phyloP scores from a whole-genome alignment of 2,797 vertebrate genomes.

The Scyliorhinus canicula region DNA sequence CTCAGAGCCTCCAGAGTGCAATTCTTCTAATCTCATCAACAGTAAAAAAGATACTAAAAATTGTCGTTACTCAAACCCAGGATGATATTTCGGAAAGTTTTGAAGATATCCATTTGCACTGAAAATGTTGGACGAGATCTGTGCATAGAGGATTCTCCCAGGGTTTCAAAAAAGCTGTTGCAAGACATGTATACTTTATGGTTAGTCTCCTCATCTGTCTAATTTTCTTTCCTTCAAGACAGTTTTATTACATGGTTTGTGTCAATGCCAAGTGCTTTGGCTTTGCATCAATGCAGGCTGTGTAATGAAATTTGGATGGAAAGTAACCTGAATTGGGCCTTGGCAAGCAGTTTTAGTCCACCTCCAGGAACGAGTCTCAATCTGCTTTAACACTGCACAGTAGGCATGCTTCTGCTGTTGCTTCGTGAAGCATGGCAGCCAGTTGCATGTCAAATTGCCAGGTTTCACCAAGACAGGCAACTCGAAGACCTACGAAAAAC shows the following conservation, averaged over 20 bases:
- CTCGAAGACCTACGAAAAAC: not conserved
- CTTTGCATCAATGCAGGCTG: not conserved
- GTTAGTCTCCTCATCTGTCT: conserved; percentile 6
- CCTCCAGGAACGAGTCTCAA: not conserved
- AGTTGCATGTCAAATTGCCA: not conserved
- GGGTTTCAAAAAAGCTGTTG: not conserved
- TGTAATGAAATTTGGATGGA: not conserved
- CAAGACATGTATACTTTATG: conserved; percentile 1
- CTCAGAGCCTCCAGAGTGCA: not conserved
- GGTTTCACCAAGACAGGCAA: not conserved
- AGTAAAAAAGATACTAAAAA: not conserved
- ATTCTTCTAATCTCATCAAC: not conserved
- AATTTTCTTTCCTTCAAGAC: conserved; percentile 9
- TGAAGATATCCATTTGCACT: not conserved
- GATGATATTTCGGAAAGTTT: not conserved
- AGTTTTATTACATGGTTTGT: conserved; percentile 14
- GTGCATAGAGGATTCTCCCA: not conserved
- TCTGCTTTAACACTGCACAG: not conserved
- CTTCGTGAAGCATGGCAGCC: not conserved
- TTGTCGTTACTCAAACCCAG: not conserved
- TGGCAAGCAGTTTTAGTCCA: not conserved
- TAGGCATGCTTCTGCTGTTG: not conserved
- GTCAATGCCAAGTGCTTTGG: not conserved
- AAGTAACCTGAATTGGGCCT: not conserved
- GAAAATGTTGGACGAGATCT: not conserved